Evolutionary conservation across 2,113 vertebrate species (phyloP), one percentile per base, ranked within the genome.

Genomic region (Amphiprion ocellaris): DNA sequence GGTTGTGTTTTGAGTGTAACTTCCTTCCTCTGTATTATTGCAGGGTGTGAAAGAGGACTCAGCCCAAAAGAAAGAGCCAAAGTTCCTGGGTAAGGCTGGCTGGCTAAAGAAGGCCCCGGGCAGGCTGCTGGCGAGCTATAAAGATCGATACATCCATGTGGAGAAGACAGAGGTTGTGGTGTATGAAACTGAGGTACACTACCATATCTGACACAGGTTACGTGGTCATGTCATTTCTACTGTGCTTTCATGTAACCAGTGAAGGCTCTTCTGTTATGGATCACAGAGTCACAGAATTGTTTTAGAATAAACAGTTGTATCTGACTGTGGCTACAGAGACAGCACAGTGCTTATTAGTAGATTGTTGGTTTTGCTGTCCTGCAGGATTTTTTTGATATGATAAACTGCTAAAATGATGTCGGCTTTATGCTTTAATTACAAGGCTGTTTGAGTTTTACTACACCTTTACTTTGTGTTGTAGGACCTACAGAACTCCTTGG

Each of bases 91-190:
- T 74, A 98, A 98, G 82, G 94, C 95, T 0, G 98, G 98, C 81
- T 99, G 97, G 97, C 79, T 99, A 86, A 99, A 98, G 94, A 99
- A 97, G 89, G 96, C 94, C 88, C 94, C 95, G 0, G 95, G 96
- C 2, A 95, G 94, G 10, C 77, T 99, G 56, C 75, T 98, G 87
- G 92, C 94, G 0, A 88, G 94, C 86, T 99, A 97, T 90, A 99
- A 99, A 88, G 97, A 98, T 68, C 96, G 97, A n/a, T 99, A 96
- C 87, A 82, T 99, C 86, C 96, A 95, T 15, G 93, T 99, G 82
- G 94, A 94, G 69, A 96, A 92, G 84, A 95, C 96, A 0, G 96
- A 97, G 89, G 85, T 99, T 0, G 84, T 94, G 44, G 92, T 99
- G 79, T 99, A 93, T 11, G 96, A 99, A 83, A 96, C 95, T 0